Percentiles rank a stretch among this genome's conserved stretches.
phyloP scores from a whole-genome alignment of 2,888 invertebrate genomes.

The Philereme transversata region DNA sequence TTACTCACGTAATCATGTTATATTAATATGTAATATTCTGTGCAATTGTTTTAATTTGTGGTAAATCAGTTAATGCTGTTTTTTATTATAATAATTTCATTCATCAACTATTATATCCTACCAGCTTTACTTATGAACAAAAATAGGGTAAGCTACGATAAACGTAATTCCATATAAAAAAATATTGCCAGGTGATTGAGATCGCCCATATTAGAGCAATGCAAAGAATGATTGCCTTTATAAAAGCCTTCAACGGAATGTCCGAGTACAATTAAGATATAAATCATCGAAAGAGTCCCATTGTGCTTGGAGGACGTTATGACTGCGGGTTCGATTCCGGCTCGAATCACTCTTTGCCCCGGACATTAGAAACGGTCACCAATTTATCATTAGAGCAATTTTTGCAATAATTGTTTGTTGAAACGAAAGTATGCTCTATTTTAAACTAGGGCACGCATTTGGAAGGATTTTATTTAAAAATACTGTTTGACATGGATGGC shows the following conservation, averaged over 20 bases:
- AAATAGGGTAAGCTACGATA: constrained; percentile 2
- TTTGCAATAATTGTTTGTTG: constrained; percentile 81
- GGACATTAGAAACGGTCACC: constrained; percentile 79
- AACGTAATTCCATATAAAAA: constrained; percentile 20
- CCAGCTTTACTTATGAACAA: constrained; percentile 9
- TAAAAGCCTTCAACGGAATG: constrained; percentile 67
- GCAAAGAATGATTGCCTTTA: constrained; percentile 64
- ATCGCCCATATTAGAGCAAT: constrained; percentile 39
- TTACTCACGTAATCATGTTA: too few relatives aligned
- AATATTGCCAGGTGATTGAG: constrained; percentile 36
- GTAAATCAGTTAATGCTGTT: too few relatives aligned
- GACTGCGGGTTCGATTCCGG: constrained; percentile 72
- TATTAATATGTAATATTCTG: too few relatives aligned
- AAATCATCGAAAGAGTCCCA: constrained; percentile 76
- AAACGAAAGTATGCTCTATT: constrained; percentile 62
- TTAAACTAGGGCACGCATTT: constrained; percentile 17
- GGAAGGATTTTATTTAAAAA: neutral
- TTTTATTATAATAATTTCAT: too few relatives aligned
- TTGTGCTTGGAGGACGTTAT: constrained; percentile 80
- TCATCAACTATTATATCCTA: neutral
- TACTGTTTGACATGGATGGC: neutral
- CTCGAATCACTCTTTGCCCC: constrained; percentile 69
- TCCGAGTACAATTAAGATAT: constrained; percentile 75
- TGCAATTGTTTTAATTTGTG: too few relatives aligned
- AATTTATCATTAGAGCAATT: constrained; percentile 84